Base-by-base conservation (phyloP, 2,888 invertebrate genomes). In the Trachelus stipa region DNA sequence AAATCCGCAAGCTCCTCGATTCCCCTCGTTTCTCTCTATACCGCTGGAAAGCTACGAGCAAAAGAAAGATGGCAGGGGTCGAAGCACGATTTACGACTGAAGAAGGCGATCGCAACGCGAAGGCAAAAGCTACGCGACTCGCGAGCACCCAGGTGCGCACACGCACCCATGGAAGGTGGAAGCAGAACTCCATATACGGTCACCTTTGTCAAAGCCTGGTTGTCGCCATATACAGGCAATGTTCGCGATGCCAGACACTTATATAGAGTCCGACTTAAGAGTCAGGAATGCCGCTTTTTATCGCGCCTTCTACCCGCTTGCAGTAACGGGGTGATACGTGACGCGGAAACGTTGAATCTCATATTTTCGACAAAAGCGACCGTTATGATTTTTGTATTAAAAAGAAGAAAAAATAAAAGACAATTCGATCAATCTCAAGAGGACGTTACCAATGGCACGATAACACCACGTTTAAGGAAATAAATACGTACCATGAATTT, bases 201-300 rank as follows among this genome's bases (percentile, higher is more conserved):
- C 90, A 90, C 88, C 90, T 90, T 90, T 90, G 90, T 90, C 90
- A 90, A 90, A 90, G 90, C 85, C 90, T 87, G 89, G 86, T 90
- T 87, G 89, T 89, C 87, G 88, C 90, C 90, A 90, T 90, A 90
- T 90, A 90, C 88, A 90, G 90, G 89, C 90, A 90, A 90, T 90
- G 90, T 90, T 90, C 90, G 85, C 90, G 88, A 89, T 90, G 89
- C 87, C 88, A 89, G 88, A 90, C 89, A 89, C 90, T 90, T 90
- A 90, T 90, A 90, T 90, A 90, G 90, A 89, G 86, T 85, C 87
- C 87, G 84, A 83, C 81, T 90, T 89, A 87, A 88, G 88, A 89
- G 89, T 89, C 89, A 88, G 88, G 90, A 90, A 90, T 90, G 90
- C 86, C 85, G 88, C 82, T 88, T 87, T 87, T 88, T 88, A 87